Base-by-base conservation (phyloP, 2,113 vertebrate genomes). In the Ammodytes marinus region DNA sequence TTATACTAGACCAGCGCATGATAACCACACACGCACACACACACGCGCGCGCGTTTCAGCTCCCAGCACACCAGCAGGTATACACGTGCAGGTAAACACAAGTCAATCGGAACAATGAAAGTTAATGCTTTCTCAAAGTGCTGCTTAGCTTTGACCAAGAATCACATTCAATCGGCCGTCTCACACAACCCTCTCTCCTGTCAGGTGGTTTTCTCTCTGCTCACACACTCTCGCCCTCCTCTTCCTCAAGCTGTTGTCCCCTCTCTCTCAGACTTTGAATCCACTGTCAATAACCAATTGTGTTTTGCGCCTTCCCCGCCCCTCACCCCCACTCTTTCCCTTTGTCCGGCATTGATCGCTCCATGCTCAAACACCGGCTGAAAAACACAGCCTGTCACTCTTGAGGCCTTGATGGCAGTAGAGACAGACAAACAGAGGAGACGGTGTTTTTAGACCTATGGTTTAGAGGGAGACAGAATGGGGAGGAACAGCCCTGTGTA, bases 241-340 rank as follows among this genome's bases (percentile, higher is more conserved):
- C 68, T 84, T 78, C 68, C 82, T 80, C 27, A 90, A 91, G 89
- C 89, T 83, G 87, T 91, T 86, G 80, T 86, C 91, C 87, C 60
- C 81, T 84, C 75, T 92, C 90, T 91, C 89, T 94, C 90, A 93
- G 88, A 89, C 93, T 92, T 92, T 92, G 90, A 92, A 91, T 95
- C 93, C 88, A 85, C 90, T 93, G 94, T 95, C 95, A 95, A 95
- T 95, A 95, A 95, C 91, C 92, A 94, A 93, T 95, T 95, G 93
- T 94, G 91, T 90, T 27, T 27, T 84, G 86, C 80, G 27, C 82
- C 81, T 85, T 88, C 90, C 89, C 86, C 70, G 11, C 83, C 83
- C 71, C 82, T 78, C 86, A 82, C 84, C 74, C 80, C 74, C 89
- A 12, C 89, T 89, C 83, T 80, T 69, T 90, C 85, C 86, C 90